These are phyloP conservation scores for Chionoecetes opilio DNA, from an alignment of 1,140 invertebrate genomes.

Conservation along the genomic window DNA sequence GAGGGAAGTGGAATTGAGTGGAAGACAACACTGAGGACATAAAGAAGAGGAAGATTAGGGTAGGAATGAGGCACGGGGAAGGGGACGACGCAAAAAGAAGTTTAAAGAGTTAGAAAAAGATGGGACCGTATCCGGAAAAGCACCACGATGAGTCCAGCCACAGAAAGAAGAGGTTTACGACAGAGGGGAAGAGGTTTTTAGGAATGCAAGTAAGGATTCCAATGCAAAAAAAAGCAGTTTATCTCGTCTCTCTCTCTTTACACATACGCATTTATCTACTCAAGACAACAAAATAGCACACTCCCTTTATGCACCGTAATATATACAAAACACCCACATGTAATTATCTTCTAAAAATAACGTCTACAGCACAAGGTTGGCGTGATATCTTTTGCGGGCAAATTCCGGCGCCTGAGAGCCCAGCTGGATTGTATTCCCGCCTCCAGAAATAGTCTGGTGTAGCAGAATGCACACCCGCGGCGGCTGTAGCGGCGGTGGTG, in stretches of 20 bases:
- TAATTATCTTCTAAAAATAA: not conserved
- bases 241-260: not conserved
- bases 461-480: slow-evolving; percentile 36
- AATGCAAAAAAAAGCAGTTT: not conserved
- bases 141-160: not conserved
- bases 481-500: not conserved
- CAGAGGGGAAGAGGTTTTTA: not conserved
- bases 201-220: not conserved
- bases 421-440: not conserved
- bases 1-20: no score
- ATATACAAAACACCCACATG: slow-evolving; percentile 3
- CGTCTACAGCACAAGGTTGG: not conserved
- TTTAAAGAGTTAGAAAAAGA: not conserved
- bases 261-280: not conserved
- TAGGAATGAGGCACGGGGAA: not conserved
- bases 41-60: not conserved
- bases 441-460: slow-evolving; percentile 23
- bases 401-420: not conserved
- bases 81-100: not conserved
- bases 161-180: not conserved
- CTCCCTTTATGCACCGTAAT: not conserved
- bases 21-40: not conserved
- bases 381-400: not conserved
- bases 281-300: not conserved
- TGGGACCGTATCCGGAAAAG: not conserved